These are phyloP conservation scores for Helostoma temminkii DNA, from an alignment of 2,797 vertebrate species.

Conservation along the genomic window DNA sequence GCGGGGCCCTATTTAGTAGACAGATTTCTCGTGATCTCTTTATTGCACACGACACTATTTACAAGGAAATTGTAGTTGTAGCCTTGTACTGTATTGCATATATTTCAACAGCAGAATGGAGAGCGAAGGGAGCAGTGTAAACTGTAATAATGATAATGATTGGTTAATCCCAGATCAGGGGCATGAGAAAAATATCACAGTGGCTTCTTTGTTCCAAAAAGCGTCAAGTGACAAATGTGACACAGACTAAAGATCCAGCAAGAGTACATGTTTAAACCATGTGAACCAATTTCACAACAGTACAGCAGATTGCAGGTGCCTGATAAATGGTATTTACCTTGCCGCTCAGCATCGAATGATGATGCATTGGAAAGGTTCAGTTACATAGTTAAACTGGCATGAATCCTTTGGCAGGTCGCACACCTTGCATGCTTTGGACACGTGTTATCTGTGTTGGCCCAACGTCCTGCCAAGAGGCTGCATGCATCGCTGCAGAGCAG, in stretches of 20 bases:
- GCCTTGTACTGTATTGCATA: too few relatives aligned
- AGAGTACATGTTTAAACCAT: slow-evolving; percentile 6
- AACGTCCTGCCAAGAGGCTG: slow-evolving; percentile 67
- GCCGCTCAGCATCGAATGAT: slow-evolving; percentile 46
- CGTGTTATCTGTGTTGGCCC: slow-evolving; percentile 56
- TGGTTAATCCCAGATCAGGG: slow-evolving; percentile 35
- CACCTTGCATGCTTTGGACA: slow-evolving; percentile 64
- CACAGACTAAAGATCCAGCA: slow-evolving; percentile 11
- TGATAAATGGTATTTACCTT: slow-evolving; percentile 45
- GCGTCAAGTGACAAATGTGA: slow-evolving; percentile 1
- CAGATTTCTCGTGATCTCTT: slow-evolving; percentile 37
- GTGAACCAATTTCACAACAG: slow-evolving; percentile 16
- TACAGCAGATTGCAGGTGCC: slow-evolving; percentile 16
- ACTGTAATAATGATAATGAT: slow-evolving; percentile 51
- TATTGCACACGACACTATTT: slow-evolving; percentile 23
- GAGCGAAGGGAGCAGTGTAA: slow-evolving; percentile 24
- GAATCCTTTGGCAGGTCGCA: slow-evolving; percentile 55
- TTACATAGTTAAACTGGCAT: slow-evolving; percentile 59
- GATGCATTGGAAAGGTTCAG: slow-evolving; percentile 51
- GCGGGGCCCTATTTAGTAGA: slow-evolving; percentile 16
- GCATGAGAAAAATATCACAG: slow-evolving; percentile 46
- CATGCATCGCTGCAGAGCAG: slow-evolving; percentile 73
- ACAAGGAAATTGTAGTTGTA: slow-evolving; percentile 32
- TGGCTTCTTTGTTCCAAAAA: too few relatives aligned
- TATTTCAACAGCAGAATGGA: slow-evolving; percentile 3